phyloP scores from a whole-genome alignment of 2,797 vertebrate genomes.

The Picus viridis region DNA sequence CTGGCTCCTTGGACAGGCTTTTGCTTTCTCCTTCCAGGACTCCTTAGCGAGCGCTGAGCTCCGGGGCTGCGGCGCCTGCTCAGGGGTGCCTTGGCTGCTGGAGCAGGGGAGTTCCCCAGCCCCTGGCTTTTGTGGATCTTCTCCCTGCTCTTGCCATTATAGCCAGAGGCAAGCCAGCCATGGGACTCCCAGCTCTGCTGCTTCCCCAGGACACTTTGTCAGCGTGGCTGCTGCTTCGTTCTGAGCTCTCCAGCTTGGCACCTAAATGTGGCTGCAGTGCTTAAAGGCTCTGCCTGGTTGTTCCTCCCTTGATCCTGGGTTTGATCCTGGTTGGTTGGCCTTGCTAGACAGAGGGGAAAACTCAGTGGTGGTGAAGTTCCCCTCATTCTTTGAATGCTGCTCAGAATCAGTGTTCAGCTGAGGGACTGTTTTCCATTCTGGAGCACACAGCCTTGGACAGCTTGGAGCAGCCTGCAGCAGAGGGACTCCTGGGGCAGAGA shows the following conservation, averaged over 20 bases:
- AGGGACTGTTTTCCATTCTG: neutral
- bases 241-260: neutral
- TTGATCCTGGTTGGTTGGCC: neutral
- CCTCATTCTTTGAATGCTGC: neutral
- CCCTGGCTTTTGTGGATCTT: neutral
- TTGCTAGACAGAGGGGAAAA: neutral
- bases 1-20: neutral
- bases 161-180: neutral
- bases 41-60: neutral
- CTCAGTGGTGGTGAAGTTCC: neutral
- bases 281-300: neutral
- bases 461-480: neutral
- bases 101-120: neutral
- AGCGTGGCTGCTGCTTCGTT: neutral
- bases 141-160: neutral
- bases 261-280: neutral
- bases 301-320: neutral
- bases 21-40: constrained; percentile 4
- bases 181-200: neutral
- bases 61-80: neutral
- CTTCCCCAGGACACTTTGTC: neutral
- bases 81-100: neutral
- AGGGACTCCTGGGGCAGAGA: neutral
- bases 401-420: neutral
- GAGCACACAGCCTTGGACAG: neutral